Evolutionary conservation across 2,888 invertebrate species (phyloP).

Genomic region (Erannis defoliaria): DNA sequence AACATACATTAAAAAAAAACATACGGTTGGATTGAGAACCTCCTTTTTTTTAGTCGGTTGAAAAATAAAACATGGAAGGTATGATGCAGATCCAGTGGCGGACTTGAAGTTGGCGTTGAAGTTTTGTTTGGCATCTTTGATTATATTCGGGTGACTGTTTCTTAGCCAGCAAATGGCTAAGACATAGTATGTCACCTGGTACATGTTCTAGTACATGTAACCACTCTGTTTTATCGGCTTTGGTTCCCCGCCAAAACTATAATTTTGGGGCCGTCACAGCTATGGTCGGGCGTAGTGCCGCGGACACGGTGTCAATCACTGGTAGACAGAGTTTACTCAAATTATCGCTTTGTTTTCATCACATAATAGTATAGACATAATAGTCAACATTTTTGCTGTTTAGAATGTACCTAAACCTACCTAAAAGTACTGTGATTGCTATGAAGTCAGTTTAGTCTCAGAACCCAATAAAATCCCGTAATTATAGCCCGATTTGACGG

Average conservation of each 20-base stretch:
- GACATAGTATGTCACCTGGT: no score
- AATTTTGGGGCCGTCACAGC: conserved; percentile 63
- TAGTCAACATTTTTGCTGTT: neutral
- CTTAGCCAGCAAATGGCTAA: no score
- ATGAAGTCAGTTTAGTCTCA: neutral
- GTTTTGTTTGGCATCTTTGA: conserved; percentile 43
- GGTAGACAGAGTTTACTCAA: conserved; percentile 24
- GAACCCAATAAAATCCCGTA: neutral
- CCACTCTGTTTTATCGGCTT: conserved; percentile 51
- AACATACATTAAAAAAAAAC: no score
- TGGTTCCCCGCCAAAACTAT: conserved; percentile 69
- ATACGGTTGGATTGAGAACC: no score
- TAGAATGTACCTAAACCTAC: neutral
- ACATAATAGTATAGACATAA: no score
- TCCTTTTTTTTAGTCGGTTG: no score
- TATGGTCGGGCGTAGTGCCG: conserved; percentile 49
- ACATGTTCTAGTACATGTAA: conserved; percentile 40
- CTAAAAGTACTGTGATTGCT: neutral
- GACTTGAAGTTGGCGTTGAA: conserved; percentile 24
- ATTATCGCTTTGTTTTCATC: neutral
- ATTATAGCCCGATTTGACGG: neutral
- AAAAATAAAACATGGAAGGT: no score
- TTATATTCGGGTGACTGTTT: conserved; percentile 30
- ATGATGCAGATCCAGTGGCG: no score
- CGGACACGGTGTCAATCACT: conserved; percentile 57